Base-by-base conservation (phyloP, 2,888 invertebrate species). In the Dicranocentrus wangi region DNA sequence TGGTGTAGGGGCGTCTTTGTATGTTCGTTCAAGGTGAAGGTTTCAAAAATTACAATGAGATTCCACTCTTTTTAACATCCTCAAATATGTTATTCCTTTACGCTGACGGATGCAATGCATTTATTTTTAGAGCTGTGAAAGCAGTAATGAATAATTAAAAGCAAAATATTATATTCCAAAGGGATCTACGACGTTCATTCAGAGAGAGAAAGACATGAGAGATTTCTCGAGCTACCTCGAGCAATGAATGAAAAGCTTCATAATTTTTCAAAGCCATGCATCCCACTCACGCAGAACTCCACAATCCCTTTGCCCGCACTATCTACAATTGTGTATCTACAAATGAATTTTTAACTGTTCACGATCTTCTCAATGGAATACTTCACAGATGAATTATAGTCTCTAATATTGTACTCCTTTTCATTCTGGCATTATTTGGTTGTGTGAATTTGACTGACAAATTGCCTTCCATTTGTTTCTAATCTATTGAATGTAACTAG, bases 381-480 rank as follows among this genome's bases (percentile, higher is more conserved):
- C n/a, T 55, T 25, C 5, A 55, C 43, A 17, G 39, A 53, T 23
- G 73, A 73, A 65, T 73, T 43, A 72, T n/a, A 17, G 60, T 21
- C 13, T 1, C 32, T 68, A 10, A 23, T 68, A 43, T 71, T 71
- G 10, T 13, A 10, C 21, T 15, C 10, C 8, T 58, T 51, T 39
- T 23, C 0, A 3, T 28, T n/a, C 25, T 25, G 60, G 51, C 15
- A 53, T 68, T 76, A 77, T 78, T 71, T 55, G 78, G 58, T 43
- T 71, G n/a, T 15, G 58, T 65, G 78, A 55, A 53, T 71, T 63
- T 78, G 78, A 71, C 78, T 65, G 78, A 78, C 78, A 78, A 78
- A 78, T 78, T 77, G 70, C 68, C 69, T 69, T 51, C 69, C 69
- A 69, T 77, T 77, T 78, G 78, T 78, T 71, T 78, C 70, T 71